Conservation (phyloP, 2,113 vertebrate genomes). For the Clarias gariepinus region DNA sequence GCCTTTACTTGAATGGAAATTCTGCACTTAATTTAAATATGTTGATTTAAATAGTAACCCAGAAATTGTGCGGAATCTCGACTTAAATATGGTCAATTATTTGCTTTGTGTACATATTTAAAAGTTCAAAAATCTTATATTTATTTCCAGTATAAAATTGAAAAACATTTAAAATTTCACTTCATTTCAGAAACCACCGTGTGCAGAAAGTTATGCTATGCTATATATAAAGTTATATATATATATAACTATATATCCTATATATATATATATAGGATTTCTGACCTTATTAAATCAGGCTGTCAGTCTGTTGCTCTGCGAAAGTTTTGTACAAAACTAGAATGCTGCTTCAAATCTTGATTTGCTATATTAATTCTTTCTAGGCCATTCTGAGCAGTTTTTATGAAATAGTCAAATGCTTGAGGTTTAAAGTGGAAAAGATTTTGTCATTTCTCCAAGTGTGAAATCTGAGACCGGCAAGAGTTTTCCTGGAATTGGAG, state of each 20-base stretch:
- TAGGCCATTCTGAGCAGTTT: conserved; percentile 27
- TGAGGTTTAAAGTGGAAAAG: conserved; percentile 41
- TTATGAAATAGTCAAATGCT: conserved; percentile 30
- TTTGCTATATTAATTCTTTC: conserved; percentile 22
- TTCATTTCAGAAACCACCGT: background rate
- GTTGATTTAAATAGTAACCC: background rate
- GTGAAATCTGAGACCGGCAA: conserved; percentile 46
- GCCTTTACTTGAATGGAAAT: too few relatives aligned
- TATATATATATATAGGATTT: background rate
- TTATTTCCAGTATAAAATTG: background rate
- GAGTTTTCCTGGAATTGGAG: conserved; percentile 49
- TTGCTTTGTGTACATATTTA: background rate
- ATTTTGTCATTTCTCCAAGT: conserved; percentile 50
- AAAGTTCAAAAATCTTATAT: background rate
- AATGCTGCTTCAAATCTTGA: background rate
- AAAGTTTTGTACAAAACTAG: background rate
- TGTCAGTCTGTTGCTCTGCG: background rate
- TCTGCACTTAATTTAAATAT: too few relatives aligned
- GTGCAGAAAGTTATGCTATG: too few relatives aligned
- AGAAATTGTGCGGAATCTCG: background rate
- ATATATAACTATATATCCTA: too few relatives aligned
- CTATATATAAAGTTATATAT: too few relatives aligned
- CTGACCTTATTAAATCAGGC: background rate
- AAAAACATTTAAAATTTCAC: background rate
- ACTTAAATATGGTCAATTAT: background rate